Conservation (phyloP, 2,113 vertebrate genomes). For the Mus pahari region DNA sequence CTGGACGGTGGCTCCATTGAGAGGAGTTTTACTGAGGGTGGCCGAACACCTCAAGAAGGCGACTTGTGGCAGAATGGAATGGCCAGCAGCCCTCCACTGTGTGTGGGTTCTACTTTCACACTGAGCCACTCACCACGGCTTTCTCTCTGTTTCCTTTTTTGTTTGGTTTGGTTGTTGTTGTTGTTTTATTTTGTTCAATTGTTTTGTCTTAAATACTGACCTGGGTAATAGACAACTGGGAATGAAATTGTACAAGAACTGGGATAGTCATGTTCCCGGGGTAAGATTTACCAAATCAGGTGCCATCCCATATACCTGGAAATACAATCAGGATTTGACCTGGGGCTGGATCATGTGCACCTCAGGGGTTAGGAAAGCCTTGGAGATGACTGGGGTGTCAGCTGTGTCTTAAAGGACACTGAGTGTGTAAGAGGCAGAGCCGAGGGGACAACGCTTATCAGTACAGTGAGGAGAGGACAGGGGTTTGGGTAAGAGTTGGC, state of each 20-base stretch:
- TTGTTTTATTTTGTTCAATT: neutral
- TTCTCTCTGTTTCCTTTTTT: neutral
- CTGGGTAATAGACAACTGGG: neutral
- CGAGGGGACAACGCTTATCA: neutral
- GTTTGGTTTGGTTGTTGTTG: too few species aligned
- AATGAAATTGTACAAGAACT: neutral
- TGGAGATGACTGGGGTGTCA: neutral
- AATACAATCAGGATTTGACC: neutral
- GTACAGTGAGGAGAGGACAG: neutral
- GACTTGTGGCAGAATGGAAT: neutral
- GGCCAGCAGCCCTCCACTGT: neutral
- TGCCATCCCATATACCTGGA: neutral
- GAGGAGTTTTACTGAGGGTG: neutral
- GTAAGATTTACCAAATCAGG: conserved; percentile 7
- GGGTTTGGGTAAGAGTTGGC: neutral
- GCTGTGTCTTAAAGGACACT: neutral
- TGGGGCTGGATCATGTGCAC: neutral
- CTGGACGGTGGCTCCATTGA: neutral
- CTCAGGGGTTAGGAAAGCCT: neutral
- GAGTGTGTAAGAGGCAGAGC: neutral
- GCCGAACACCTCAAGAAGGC: neutral
- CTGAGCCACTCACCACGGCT: neutral
- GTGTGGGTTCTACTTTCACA: neutral
- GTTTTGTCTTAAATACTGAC: neutral
- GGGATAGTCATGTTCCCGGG: neutral